Evolutionary conservation across 1,140 invertebrate genomes (phyloP).

Genomic region (Riptortus pedestris): DNA sequence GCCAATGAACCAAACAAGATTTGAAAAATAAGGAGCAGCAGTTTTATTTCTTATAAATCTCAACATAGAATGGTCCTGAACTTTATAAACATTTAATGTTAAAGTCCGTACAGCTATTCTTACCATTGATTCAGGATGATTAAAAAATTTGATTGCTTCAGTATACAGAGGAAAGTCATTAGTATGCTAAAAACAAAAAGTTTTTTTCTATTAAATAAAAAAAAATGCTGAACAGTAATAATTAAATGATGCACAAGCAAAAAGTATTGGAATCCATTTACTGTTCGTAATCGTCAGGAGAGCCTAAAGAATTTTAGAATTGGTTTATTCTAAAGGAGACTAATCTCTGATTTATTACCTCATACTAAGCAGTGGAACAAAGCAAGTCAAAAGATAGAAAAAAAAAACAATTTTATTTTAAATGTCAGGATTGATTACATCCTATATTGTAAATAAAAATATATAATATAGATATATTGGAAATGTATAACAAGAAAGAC

Average conservation of each 20-base stretch:
- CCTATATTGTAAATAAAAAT: too few relatives aligned
- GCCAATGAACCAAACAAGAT: slow-evolving; percentile 98
- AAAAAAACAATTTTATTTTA: too few relatives aligned
- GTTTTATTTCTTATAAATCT: slow-evolving; percentile 91
- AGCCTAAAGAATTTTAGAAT: too few relatives aligned
- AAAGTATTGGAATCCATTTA: slow-evolving; percentile 9
- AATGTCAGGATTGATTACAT: too few relatives aligned
- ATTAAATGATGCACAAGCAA: neutral
- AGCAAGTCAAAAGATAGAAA: too few relatives aligned
- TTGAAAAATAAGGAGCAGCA: slow-evolving; percentile 94
- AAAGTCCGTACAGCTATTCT: slow-evolving; percentile 94
- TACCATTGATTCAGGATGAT: slow-evolving; percentile 97
- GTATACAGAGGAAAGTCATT: slow-evolving; percentile 98
- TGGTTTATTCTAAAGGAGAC: too few relatives aligned
- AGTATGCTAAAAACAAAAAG: slow-evolving; percentile 66
- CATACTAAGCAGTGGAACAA: too few relatives aligned
- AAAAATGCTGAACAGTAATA: slow-evolving; percentile 6
- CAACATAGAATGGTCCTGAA: slow-evolving; percentile 91
- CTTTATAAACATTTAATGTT: slow-evolving; percentile 92
- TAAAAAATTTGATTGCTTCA: slow-evolving; percentile 98
- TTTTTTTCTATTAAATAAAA: slow-evolving; percentile 12
- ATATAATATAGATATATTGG: too few relatives aligned
- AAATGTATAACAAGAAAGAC: too few relatives aligned
- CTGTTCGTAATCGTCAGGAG: too few relatives aligned
- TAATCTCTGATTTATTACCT: too few relatives aligned